Conservation (phyloP, 2,113 vertebrate species). For the Pan paniscus region DNA sequence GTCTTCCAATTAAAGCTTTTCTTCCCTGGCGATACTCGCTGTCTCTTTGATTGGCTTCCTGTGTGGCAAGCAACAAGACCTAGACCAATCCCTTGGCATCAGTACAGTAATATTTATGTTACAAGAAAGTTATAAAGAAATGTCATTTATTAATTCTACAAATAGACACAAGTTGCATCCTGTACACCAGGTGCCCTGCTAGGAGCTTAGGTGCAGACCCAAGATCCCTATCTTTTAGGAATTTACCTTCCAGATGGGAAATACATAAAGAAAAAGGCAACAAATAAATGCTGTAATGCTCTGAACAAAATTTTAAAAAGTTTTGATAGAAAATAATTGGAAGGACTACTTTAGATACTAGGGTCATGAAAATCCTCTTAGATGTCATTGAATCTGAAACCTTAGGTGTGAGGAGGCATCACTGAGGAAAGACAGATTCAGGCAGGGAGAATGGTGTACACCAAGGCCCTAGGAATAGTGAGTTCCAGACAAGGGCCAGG, state of each 20-base stretch:
- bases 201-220: background rate
- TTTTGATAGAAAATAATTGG: background rate
- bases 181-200: fast-evolving
- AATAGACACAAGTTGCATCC: background rate
- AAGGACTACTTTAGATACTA: background rate
- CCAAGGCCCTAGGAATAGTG: background rate
- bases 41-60: too few relatives aligned
- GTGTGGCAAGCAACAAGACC: too few relatives aligned
- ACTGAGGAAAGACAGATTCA: background rate
- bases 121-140: background rate
- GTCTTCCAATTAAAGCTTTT: too few relatives aligned
- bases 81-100: too few relatives aligned
- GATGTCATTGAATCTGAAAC: background rate
- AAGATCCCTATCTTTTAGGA: background rate
- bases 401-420: background rate
- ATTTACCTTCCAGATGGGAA: background rate
- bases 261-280: background rate
- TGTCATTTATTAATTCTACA: background rate
- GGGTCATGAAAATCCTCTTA: background rate
- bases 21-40: too few relatives aligned
- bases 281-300: background rate
- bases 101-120: background rate
- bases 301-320: background rate
- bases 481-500: background rate
- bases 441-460: background rate